phyloP scores from a whole-genome alignment of 2,888 invertebrate genomes.

The Andrena haemorrhoa region DNA sequence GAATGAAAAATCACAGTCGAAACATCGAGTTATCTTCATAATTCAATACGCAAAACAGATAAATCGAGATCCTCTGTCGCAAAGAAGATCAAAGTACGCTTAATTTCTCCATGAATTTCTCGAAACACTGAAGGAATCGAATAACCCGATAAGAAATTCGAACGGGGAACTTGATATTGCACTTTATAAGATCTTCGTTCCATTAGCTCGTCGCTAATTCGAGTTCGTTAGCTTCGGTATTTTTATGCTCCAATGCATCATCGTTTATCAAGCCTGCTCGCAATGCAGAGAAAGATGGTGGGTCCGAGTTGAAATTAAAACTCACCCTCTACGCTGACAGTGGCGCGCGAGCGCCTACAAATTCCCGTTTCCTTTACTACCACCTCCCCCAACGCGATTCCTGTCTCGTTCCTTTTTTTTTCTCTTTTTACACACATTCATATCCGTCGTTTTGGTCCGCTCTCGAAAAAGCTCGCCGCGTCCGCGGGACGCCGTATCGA shows the following conservation, averaged over 20 bases:
- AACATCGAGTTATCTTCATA: no score
- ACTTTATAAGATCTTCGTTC: slow-evolving; percentile 25
- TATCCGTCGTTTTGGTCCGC: slow-evolving; percentile 18
- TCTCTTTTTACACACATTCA: background rate
- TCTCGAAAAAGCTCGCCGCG: slow-evolving; percentile 30
- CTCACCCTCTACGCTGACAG: slow-evolving; percentile 30
- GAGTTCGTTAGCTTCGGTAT: slow-evolving; percentile 61
- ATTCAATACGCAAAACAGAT: no score
- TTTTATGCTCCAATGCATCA: slow-evolving; percentile 58
- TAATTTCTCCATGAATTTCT: no score
- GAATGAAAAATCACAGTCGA: no score
- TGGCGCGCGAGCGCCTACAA: slow-evolving; percentile 16
- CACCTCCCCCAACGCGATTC: slow-evolving; percentile 5
- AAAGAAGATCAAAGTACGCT: no score
- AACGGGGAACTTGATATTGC: slow-evolving; percentile 22
- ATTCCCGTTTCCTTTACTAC: slow-evolving; percentile 31
- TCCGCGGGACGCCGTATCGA: slow-evolving; percentile 34
- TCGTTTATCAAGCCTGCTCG: slow-evolving; percentile 57
- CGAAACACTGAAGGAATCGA: background rate
- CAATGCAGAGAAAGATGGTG: slow-evolving; percentile 14
- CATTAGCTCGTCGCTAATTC: slow-evolving; percentile 47
- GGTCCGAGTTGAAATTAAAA: slow-evolving; percentile 59
- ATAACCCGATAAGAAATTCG: background rate
- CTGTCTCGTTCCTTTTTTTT: background rate
- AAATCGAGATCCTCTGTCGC: no score